Evolutionary conservation across 2,888 invertebrate genomes (phyloP).

Genomic region (Rapana venosa): DNA sequence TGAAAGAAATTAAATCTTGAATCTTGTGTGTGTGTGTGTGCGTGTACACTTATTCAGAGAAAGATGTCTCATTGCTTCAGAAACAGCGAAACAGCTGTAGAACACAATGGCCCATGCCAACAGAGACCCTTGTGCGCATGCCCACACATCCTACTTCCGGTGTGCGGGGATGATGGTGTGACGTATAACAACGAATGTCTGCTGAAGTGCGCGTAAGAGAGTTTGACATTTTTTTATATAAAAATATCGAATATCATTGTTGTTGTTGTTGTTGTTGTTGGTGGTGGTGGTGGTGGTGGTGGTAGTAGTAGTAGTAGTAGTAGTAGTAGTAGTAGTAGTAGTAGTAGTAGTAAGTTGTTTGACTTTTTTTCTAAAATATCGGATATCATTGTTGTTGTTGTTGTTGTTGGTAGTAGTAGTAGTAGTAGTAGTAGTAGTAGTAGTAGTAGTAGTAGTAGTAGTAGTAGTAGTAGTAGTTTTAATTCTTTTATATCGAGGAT

Average conservation of each 20-base stretch:
- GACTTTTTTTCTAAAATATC: no score
- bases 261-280: not conserved
- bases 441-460: no score
- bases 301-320: not conserved
- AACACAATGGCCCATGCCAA: conserved; percentile 30
- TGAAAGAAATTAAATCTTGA: no score
- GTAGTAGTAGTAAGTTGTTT: no score
- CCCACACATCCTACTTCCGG: conserved; percentile 32
- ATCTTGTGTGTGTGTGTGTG: conserved; percentile 3
- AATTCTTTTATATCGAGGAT: no score
- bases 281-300: no score
- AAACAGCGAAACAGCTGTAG: not conserved
- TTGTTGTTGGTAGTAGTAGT: no score
- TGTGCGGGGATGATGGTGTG: conserved; percentile 37
- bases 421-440: no score
- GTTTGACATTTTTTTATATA: not conserved
- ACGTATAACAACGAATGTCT: conserved; percentile 36
- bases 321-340: not conserved
- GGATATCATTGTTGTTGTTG: no score
- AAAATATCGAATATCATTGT: not conserved
- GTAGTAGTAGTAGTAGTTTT: no score
- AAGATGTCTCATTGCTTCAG: not conserved
- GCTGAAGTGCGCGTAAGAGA: conserved; percentile 40
- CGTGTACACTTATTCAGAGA: not conserved
- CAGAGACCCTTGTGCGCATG: conserved; percentile 29